These are phyloP conservation scores for Phoronis australis DNA, from an alignment of 2,888 invertebrate species.

Conservation along the genomic window DNA sequence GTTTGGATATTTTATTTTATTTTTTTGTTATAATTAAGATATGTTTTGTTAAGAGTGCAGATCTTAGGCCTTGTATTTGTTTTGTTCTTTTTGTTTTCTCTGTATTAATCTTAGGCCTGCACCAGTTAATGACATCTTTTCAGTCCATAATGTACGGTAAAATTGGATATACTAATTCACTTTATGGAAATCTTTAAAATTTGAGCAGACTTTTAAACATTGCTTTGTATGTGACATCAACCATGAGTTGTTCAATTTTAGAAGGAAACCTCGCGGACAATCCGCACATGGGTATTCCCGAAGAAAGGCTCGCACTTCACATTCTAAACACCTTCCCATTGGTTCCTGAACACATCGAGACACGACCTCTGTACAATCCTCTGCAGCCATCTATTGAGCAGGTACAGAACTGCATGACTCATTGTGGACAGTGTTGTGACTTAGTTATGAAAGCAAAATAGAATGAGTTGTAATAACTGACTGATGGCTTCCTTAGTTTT, in stretches of 20 bases:
- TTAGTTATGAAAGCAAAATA: not conserved
- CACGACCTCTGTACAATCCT: constrained; percentile 77
- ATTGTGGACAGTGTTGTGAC: not conserved
- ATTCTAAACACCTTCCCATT: constrained; percentile 69
- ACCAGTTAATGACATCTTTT: too few relatives aligned
- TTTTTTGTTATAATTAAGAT: not conserved
- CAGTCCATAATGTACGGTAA: too few relatives aligned
- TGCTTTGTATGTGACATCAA: too few relatives aligned
- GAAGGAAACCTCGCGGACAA: constrained; percentile 28
- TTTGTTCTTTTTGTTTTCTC: too few relatives aligned
- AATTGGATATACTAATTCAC: too few relatives aligned
- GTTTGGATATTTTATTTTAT: too few relatives aligned
- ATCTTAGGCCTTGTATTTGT: too few relatives aligned
- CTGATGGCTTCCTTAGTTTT: not conserved
- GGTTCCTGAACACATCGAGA: constrained; percentile 87
- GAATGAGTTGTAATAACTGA: not conserved
- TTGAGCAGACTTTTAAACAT: too few relatives aligned
- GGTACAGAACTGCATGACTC: too few relatives aligned
- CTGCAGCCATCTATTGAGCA: constrained; percentile 70
- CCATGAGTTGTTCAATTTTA: too few relatives aligned
- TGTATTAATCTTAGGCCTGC: too few relatives aligned
- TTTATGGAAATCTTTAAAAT: too few relatives aligned
- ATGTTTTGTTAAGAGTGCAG: not conserved
- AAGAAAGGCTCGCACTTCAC: constrained; percentile 79
- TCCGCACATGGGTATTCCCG: constrained; percentile 55